Base-by-base conservation (phyloP, 2,888 invertebrate genomes). In the Nomada flava region DNA sequence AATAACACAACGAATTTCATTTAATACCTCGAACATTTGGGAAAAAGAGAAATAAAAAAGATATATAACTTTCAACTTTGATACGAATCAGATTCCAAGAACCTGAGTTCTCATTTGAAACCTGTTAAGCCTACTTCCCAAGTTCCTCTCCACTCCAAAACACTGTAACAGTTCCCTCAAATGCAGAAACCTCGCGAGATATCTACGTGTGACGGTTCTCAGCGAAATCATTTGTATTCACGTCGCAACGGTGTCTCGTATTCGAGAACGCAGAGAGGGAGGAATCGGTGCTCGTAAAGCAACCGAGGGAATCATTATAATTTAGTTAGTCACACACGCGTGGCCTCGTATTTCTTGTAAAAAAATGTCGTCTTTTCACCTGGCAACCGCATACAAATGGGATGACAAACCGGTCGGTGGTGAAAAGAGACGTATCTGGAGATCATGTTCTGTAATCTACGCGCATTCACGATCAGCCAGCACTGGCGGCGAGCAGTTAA, bases 171-270 rank as follows among this genome's bases (percentile, higher is more conserved):
- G 52, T 77, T 18, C 64, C 23, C 47, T 47, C 11, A 20, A 57
- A 52, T 42, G 26, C 36, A 60, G 42, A 55, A 73, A 52, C 47
- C 13, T 10, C 55, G 63, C 26, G 44, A 76, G 57, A 42, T 15
- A 29, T 68, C 47, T 36, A 13, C 42, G 57, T 50, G 72, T 36
- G 18, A 52, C 42, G 29, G 59, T 65, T 64, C 50, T 9, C 63
- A 26, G 11, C 20, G 60, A 36, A 73, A 74, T 85, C 65, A 82
- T 86, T 86, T 47, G 74, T 84, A 86, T 86, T 86, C 86, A 59
- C 36, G 42, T 42, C 4, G 55, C 55, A 44, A n/a, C 36, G 15
- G 42, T 13, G 73, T 57, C 81, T 72, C 76, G 87, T 80, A 80
- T 78, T 78, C 77, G 53, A 69, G 20, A 7, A 26, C 4, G 36